Base-by-base conservation (phyloP, 64 coral and sea anemone genomes). In the Montipora cactus region DNA sequence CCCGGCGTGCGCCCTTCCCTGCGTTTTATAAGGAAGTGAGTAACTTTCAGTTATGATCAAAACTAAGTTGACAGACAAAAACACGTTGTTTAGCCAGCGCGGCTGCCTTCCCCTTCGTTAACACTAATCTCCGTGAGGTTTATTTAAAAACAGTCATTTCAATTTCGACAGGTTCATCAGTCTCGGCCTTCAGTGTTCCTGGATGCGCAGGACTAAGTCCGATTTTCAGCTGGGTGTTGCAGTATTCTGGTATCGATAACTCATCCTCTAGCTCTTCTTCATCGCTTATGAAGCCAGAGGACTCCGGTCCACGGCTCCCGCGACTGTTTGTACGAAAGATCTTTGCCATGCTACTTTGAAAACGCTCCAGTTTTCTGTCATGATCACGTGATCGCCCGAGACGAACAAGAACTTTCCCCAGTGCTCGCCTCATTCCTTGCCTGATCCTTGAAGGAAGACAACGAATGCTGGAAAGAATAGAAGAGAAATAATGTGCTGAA, bases 211-310 rank as follows among this genome's bases (percentile, higher is more conserved):
- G 47, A 2, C 3, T 67, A 9, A 49, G 44, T 70, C 67, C 68
- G 8, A 86, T 72, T 86, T 86, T 51, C 5, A 86, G 44, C 16
- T 86, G 21, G 8, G 62, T 69, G 66, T 72, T 86, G 12, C 82
- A 71, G 45, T 86, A 86, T 21, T 71, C 82, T 7, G 45, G 45
- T 2, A 44, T 37, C 3, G 61, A 4, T 0, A 64, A 64, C 61
- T 47, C 8, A 62, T 81, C 55, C 9, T 81, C 82, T 14, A 59
- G 21, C 3, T 86, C 82, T 49, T 86, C 82, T 12, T 86, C 80
- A 13, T 82, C 67, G n/a, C 82, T 86, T 3, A 86, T 86, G n/a
- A 86, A 86, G 37, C 82, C 82, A 8, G 82, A 86, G 3, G 82
- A 86, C 71, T 86, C 82, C 1, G 44, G 62, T 71, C 66, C 82